These are phyloP conservation scores for Kryphioiulus occultus DNA, from an alignment of 2,888 invertebrate genomes.

Conservation along the genomic window DNA sequence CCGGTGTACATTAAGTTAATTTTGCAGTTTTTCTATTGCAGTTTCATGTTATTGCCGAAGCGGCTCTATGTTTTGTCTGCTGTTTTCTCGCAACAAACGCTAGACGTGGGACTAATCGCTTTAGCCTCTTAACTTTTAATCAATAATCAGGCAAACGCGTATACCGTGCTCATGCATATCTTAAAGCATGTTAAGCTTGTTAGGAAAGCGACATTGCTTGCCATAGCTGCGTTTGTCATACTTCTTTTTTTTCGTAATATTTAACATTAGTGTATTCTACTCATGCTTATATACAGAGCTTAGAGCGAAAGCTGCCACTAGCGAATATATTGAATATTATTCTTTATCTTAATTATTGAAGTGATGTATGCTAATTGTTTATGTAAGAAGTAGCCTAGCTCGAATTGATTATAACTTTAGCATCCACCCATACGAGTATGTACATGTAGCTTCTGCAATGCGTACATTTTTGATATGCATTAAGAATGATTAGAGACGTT, in stretches of 20 bases:
- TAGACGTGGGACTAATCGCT: background rate
- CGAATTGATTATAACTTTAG: too few relatives aligned
- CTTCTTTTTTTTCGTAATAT: background rate
- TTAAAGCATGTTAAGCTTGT: background rate
- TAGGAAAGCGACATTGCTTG: background rate
- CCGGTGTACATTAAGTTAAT: background rate
- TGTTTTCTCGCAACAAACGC: background rate
- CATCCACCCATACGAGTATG: too few relatives aligned
- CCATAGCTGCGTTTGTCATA: background rate
- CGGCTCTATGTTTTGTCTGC: background rate
- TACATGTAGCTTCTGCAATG: too few relatives aligned
- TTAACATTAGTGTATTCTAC: too few relatives aligned
- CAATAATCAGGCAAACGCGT: background rate
- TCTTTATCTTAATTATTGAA: too few relatives aligned
- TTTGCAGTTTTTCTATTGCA: background rate
- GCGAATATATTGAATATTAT: too few relatives aligned
- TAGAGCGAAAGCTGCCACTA: too few relatives aligned
- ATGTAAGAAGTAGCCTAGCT: too few relatives aligned
- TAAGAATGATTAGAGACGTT: too few relatives aligned
- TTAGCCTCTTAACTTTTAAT: background rate
- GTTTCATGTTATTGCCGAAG: background rate
- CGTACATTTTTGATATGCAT: too few relatives aligned
- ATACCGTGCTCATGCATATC: background rate
- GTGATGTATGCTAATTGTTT: too few relatives aligned
- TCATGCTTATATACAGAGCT: too few relatives aligned